phyloP scores from a whole-genome alignment of 2,888 invertebrate genomes.

The Aporophyla lueneburgensis region DNA sequence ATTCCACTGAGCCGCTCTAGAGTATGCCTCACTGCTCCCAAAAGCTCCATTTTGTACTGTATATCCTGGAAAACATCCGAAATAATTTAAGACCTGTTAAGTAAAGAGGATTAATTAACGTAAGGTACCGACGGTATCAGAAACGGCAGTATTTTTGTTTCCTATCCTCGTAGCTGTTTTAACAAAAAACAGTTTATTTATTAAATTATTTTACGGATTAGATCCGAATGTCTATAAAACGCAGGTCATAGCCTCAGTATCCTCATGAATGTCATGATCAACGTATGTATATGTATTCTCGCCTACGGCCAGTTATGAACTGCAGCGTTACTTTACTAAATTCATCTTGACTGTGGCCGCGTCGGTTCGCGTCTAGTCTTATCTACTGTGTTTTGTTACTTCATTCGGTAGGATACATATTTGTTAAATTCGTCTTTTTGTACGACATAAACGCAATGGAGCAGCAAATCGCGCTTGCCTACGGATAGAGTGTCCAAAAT shows the following conservation, averaged over 20 bases:
- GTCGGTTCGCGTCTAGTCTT: too few relatives aligned
- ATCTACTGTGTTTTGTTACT: too few relatives aligned
- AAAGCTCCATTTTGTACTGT: conserved; percentile 38
- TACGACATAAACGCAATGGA: not conserved
- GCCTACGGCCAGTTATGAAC: too few relatives aligned
- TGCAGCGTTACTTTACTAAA: not conserved
- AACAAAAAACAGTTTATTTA: not conserved
- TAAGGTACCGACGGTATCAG: not conserved
- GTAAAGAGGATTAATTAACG: conserved; percentile 16
- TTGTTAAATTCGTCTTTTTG: too few relatives aligned
- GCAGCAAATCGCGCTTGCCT: not conserved
- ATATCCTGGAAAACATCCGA: conserved; percentile 33
- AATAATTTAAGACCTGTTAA: conserved; percentile 26
- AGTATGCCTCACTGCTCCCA: conserved; percentile 31
- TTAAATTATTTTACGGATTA: not conserved
- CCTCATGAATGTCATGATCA: not conserved
- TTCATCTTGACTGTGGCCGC: too few relatives aligned
- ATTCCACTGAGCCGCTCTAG: conserved; percentile 32
- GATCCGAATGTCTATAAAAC: not conserved
- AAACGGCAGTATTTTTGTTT: not conserved
- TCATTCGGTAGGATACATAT: too few relatives aligned
- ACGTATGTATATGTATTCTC: too few relatives aligned
- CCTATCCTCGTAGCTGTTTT: not conserved
- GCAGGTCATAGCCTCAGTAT: not conserved
- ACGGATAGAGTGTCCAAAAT: not conserved